These are phyloP conservation scores for Tarsius wallacei DNA, from an alignment of 2,797 vertebrate genomes.

Conservation along the genomic window DNA sequence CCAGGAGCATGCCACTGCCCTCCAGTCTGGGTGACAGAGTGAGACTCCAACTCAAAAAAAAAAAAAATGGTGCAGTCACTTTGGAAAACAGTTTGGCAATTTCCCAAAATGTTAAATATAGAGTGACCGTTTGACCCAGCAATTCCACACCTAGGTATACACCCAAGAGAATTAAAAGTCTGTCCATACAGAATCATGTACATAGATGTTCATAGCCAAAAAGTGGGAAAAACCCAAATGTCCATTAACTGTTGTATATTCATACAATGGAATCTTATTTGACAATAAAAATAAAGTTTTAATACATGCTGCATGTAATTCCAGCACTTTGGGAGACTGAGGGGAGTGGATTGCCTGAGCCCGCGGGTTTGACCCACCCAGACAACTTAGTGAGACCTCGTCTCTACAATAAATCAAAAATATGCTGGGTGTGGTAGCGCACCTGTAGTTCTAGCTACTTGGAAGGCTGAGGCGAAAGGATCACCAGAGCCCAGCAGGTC, in stretches of 20 bases:
- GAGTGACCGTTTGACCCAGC: background rate
- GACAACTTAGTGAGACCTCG: too few relatives aligned
- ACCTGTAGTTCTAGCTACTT: too few relatives aligned
- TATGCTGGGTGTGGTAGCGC: too few relatives aligned
- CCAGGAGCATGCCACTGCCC: background rate
- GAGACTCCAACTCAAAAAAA: background rate
- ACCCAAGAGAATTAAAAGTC: background rate
- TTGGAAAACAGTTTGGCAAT: background rate
- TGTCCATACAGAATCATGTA: background rate
- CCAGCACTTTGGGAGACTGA: too few relatives aligned
- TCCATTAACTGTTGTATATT: background rate
- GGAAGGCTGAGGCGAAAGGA: too few relatives aligned
- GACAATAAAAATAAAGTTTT: background rate
- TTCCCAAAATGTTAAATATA: conserved; percentile 45
- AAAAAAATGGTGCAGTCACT: background rate
- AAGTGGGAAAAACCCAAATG: background rate
- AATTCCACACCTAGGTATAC: background rate
- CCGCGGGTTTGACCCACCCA: too few relatives aligned
- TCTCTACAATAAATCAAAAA: too few relatives aligned
- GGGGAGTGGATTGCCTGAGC: too few relatives aligned
- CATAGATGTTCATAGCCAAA: background rate
- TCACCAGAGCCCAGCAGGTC: too few relatives aligned
- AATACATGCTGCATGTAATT: too few relatives aligned
- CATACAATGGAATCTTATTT: background rate
- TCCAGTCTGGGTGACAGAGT: background rate